Conservation (phyloP, 1,140 invertebrate genomes). For the Diorhabda sublineata region DNA sequence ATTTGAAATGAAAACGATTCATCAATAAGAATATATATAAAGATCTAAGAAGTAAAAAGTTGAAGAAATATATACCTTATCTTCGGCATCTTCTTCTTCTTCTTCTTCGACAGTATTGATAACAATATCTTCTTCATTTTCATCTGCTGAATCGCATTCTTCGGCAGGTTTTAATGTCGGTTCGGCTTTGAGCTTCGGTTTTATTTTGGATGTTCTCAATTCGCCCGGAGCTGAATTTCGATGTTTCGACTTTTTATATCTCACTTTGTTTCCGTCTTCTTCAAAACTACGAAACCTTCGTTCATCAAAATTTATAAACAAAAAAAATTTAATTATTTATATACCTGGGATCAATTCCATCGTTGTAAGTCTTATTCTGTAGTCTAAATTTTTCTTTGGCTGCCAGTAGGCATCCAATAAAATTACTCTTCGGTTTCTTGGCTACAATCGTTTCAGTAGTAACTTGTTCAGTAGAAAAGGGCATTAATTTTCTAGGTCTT, state of each 20-base stretch:
- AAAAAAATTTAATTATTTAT: slow-evolving; percentile 4
- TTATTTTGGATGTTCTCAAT: slow-evolving; percentile 55
- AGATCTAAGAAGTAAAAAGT: too few relatives aligned
- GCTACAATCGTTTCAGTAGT: slow-evolving; percentile 76
- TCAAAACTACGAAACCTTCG: neutral
- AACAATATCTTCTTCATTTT: slow-evolving; percentile 10
- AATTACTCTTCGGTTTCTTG: slow-evolving; percentile 65
- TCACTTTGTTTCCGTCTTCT: slow-evolving; percentile 37
- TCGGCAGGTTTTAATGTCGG: slow-evolving; percentile 57
- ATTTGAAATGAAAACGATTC: too few relatives aligned
- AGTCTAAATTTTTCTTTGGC: slow-evolving; percentile 59
- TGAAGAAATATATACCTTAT: slow-evolving; percentile 17
- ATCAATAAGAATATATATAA: too few relatives aligned
- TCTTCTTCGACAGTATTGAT: neutral
- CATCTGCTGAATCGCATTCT: slow-evolving; percentile 49
- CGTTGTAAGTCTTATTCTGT: slow-evolving; percentile 52
- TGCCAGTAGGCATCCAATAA: slow-evolving; percentile 60
- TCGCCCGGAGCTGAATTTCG: slow-evolving; percentile 34
- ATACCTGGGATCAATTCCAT: slow-evolving; percentile 49
- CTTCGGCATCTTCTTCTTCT: slow-evolving; percentile 41
- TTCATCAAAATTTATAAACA: neutral
- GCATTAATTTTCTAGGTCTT: slow-evolving; percentile 68
- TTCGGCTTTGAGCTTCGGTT: slow-evolving; percentile 66
- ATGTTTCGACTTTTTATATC: slow-evolving; percentile 34
- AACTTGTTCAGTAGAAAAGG: slow-evolving; percentile 55